Evolutionary conservation across 2,888 invertebrate species (phyloP).

Genomic region (Monopis laevigella): DNA sequence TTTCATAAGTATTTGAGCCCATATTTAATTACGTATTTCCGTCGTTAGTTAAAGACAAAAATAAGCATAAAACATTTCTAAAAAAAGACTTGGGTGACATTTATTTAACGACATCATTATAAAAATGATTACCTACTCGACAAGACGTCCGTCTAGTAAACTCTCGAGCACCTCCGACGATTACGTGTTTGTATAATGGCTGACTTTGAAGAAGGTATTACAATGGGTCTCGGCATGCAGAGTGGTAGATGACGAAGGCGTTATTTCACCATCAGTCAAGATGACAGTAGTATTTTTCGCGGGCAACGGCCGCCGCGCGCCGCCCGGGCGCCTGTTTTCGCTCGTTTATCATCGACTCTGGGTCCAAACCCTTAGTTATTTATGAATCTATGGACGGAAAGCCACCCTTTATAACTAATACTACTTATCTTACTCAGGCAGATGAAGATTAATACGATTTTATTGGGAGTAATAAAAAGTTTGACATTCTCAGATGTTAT

Average conservation of each 20-base stretch:
- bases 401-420: background rate
- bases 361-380: constrained; percentile 46
- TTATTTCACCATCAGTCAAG: constrained; percentile 64
- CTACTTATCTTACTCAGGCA: background rate
- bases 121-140: too few relatives aligned
- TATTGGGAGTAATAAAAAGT: too few relatives aligned
- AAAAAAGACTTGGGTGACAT: too few relatives aligned
- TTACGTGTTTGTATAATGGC: background rate
- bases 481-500: too few relatives aligned
- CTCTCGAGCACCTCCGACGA: background rate
- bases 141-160: too few relatives aligned
- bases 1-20: too few relatives aligned
- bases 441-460: too few relatives aligned
- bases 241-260: constrained; percentile 50
- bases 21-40: too few relatives aligned
- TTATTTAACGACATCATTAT: too few relatives aligned
- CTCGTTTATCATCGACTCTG: constrained; percentile 58
- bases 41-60: too few relatives aligned
- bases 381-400: constrained; percentile 5
- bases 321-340: constrained; percentile 42
- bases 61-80: too few relatives aligned
- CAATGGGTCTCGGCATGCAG: constrained; percentile 54
- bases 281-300: constrained; percentile 65
- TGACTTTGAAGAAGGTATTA: constrained; percentile 26
- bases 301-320: constrained; percentile 53